A percentile compares a stretch with the other conserved stretches of the same genome.
These are phyloP conservation scores for Orchestes rusci DNA, from an alignment of 2,888 invertebrate species.

Conservation along the genomic window DNA sequence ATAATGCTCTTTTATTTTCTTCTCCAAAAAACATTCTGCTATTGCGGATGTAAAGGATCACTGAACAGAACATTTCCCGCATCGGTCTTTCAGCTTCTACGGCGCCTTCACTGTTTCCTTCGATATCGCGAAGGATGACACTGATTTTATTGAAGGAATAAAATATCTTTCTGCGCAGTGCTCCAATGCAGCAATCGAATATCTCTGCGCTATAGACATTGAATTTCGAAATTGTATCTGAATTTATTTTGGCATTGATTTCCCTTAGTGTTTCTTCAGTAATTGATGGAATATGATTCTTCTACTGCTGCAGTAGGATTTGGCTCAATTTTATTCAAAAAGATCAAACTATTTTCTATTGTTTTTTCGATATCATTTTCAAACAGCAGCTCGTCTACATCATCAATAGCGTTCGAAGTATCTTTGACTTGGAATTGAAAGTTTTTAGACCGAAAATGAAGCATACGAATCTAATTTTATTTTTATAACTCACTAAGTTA, in stretches of 20 bases:
- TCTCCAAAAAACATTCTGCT: slow-evolving; percentile 13
- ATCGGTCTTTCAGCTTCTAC: slow-evolving; percentile 12
- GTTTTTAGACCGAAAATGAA: too few relatives aligned
- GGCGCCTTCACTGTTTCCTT: slow-evolving; percentile 14
- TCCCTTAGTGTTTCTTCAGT: too few relatives aligned
- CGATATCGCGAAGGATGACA: slow-evolving; percentile 12
- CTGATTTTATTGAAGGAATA: slow-evolving; percentile 9
- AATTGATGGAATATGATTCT: too few relatives aligned
- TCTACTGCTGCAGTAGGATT: too few relatives aligned
- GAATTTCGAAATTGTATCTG: slow-evolving; percentile 2
- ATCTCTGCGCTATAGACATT: slow-evolving; percentile 3
- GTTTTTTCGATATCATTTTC: too few relatives aligned
- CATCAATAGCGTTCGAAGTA: too few relatives aligned
- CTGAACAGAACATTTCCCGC: slow-evolving; percentile 11
- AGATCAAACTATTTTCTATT: too few relatives aligned
- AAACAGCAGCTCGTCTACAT: too few relatives aligned
- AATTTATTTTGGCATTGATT: not conserved
- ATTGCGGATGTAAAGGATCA: slow-evolving; percentile 7
- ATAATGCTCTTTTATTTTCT: slow-evolving; percentile 9
- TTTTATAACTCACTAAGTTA: too few relatives aligned
- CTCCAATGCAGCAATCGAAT: slow-evolving; percentile 7
- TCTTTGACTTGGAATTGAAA: too few relatives aligned
- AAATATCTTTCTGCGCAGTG: slow-evolving; percentile 12
- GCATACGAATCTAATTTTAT: too few relatives aligned
- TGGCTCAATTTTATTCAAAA: too few relatives aligned